Percentiles rank a stretch among this genome's conserved stretches.
Conservation (phyloP, 2,797 vertebrate genomes). For the Sebastes steindachneri region DNA sequence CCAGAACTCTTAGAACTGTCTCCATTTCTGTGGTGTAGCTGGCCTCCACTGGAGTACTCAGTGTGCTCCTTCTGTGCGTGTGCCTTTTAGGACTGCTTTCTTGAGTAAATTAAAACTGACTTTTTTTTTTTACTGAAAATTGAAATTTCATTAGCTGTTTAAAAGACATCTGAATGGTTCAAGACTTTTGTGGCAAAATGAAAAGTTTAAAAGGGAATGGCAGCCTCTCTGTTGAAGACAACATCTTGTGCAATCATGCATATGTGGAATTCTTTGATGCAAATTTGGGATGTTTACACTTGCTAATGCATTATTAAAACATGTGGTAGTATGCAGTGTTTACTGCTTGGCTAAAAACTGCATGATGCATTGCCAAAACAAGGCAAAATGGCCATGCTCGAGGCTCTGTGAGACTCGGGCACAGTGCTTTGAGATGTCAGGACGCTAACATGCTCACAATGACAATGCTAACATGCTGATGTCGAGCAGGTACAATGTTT, state of each 20-base stretch:
- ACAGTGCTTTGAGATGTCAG: background rate
- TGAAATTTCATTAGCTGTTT: background rate
- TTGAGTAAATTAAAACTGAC: constrained; percentile 3
- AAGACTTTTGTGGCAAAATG: background rate
- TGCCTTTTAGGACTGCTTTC: background rate
- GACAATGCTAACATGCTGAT: background rate
- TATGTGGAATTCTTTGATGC: background rate
- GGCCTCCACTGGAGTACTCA: background rate
- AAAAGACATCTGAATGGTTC: background rate
- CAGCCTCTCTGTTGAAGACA: background rate
- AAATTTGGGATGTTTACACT: background rate
- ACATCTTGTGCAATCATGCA: background rate
- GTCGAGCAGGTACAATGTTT: background rate
- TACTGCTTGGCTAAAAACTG: background rate
- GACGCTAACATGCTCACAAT: background rate
- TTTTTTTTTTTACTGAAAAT: background rate
- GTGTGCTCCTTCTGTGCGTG: constrained; percentile 1
- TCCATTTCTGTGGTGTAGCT: constrained; percentile 15
- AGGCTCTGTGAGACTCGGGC: background rate
- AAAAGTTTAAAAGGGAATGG: background rate
- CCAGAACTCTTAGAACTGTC: constrained; percentile 24
- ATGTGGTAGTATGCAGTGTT: background rate
- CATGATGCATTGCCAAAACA: background rate
- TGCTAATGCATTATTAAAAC: background rate
- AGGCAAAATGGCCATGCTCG: background rate